Conservation (phyloP, 2,113 vertebrate genomes). For the Cephalopterus ornatus region DNA sequence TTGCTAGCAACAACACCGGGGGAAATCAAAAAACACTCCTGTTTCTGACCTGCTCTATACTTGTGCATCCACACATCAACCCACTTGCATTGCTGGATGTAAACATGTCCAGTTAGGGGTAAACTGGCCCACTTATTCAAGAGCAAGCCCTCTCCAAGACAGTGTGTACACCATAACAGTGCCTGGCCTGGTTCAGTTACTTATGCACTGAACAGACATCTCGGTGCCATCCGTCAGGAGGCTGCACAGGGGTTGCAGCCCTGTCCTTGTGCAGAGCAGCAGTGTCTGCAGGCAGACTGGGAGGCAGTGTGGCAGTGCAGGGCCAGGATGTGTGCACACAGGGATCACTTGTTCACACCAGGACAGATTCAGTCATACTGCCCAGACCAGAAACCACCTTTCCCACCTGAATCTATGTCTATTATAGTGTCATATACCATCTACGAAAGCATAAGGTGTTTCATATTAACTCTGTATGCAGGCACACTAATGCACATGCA, state of each 20-base stretch:
- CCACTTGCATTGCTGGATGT: neutral
- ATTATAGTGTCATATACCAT: neutral
- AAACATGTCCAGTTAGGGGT: neutral
- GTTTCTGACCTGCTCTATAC: neutral
- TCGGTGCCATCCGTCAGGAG: rapidly evolving
- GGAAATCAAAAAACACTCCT: neutral
- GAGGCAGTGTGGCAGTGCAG: rapidly evolving
- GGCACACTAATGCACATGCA: neutral
- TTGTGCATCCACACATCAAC: neutral
- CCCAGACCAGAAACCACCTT: neutral
- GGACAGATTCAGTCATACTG: rapidly evolving
- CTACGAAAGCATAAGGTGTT: neutral
- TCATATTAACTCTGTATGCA: neutral
- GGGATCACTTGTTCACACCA: rapidly evolving
- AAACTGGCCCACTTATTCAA: rapidly evolving
- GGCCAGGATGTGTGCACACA: rapidly evolving
- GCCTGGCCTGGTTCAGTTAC: neutral
- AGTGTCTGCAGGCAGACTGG: neutral
- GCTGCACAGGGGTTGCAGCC: neutral
- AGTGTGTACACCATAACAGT: rapidly evolving
- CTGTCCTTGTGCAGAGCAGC: neutral
- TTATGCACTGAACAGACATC: rapidly evolving
- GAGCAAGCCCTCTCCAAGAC: neutral
- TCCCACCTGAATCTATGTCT: neutral
- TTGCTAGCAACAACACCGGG: rapidly evolving